Evolutionary conservation across 2,797 vertebrate genomes (phyloP), one percentile per base, ranked within the genome.

Genomic region (Botia kubotai): DNA sequence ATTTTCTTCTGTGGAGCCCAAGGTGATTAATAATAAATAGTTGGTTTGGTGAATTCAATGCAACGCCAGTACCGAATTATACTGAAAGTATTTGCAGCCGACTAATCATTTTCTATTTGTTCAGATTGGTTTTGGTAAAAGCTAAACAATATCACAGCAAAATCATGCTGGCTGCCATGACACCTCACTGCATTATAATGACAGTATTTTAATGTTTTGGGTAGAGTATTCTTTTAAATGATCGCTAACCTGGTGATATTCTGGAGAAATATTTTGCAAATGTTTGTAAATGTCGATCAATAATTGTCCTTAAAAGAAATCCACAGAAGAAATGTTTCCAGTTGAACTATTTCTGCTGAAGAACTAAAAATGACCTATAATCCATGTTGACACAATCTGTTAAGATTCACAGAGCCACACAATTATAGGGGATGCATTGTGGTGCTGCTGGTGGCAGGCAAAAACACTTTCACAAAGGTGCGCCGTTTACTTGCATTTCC

Each of bases 381-480:
- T 80, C 77, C 17, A 76, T 68, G 21, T 80, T 33, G 12, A 75
- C 52, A 74, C 2, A 0, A 73, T 82, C 52, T 76, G 78, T 69
- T 62, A 57, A 33, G 13, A 57, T 72, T 29, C 23, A 48, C 13
- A 48, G 33, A 79, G 13, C 33, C 46, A 55, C 60, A 58, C 36
- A 74, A 75, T 72, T 75, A 29, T 70, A 43, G 63, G 72, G 33
- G 2, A 52, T 65, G 16, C 8, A 19, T 65, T 65, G 46, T 43
- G 72, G 57, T 57, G 19, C 36, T 78, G 39, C 26, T 79, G 29
- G 66, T 23, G 19, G 58, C 21, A 17, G 58, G 60, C 66, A 85
- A 84, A 75, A 6, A 39, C 72, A 63, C 72, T 79, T 83, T 80
- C 53, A 70, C 19, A 58, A 78, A 81, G 65, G 46, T 83, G 75